These are phyloP conservation scores for Auanema sp. DNA, from an alignment of 2,888 invertebrate genomes.

Conservation along the genomic window DNA sequence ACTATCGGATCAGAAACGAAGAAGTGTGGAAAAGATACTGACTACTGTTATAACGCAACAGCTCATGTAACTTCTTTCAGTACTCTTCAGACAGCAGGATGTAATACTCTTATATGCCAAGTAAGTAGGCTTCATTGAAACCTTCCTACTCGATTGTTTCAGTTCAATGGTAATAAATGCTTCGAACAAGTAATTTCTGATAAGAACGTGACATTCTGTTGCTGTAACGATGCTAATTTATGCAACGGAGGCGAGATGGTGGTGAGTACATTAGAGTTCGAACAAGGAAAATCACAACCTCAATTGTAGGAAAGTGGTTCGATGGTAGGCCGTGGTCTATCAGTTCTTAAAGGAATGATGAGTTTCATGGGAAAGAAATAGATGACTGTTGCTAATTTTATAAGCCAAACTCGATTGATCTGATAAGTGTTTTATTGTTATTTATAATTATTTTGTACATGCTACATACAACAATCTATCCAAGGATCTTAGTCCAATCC, in stretches of 20 bases:
- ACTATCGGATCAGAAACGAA: conserved; percentile 40
- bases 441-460: too few species aligned
- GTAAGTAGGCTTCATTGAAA: conserved; percentile 3
- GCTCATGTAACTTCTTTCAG: conserved; percentile 30
- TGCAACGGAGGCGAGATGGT: conserved; percentile 38
- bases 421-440: too few species aligned
- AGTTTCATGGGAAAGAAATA: not conserved
- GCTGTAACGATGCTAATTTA: conserved; percentile 33
- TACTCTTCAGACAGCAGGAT: conserved; percentile 40
- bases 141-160: not conserved
- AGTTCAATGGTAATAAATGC: conserved; percentile 38
- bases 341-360: conserved; percentile 26
- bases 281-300: not conserved
- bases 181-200: conserved; percentile 32
- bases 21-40: conserved; percentile 35
- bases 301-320: conserved; percentile 24
- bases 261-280: conserved; percentile 14
- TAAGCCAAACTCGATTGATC: not conserved
- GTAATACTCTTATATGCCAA: conserved; percentile 35
- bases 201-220: conserved; percentile 35
- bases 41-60: conserved; percentile 41
- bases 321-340: conserved; percentile 28
- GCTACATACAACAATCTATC: too few species aligned
- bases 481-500: conserved; percentile 10
- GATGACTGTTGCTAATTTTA: not conserved